These are phyloP conservation scores for Glareola pratincola DNA, from an alignment of 2,113 vertebrate genomes.

Conservation along the genomic window DNA sequence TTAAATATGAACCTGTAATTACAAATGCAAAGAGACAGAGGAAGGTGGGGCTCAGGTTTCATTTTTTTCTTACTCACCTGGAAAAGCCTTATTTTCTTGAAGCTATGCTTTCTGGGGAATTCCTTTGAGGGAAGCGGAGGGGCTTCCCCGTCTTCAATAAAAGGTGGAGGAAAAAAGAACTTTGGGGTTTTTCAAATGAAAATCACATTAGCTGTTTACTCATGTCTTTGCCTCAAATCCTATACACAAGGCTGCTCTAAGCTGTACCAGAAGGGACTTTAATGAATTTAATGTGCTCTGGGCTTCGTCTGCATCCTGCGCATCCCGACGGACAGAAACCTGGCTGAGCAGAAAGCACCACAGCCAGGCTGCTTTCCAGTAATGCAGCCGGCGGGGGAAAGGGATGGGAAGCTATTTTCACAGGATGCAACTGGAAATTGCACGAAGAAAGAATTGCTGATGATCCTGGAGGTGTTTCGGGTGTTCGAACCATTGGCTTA, in stretches of 20 bases:
- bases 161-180: background rate
- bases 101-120: background rate
- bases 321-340: background rate
- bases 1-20: background rate
- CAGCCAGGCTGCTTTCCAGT: background rate
- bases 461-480: background rate
- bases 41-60: background rate
- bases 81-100: background rate
- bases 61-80: background rate
- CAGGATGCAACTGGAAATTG: background rate
- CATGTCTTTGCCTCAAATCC: background rate
- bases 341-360: background rate
- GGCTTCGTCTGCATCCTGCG: background rate
- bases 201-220: background rate
- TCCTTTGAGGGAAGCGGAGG: background rate
- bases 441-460: background rate
- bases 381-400: background rate
- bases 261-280: background rate
- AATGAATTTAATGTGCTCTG: background rate
- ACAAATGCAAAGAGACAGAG: background rate
- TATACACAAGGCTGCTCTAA: background rate
- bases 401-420: background rate
- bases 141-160: background rate
- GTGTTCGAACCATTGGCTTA: fast-evolving
- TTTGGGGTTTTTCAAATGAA: background rate